Conservation (phyloP, 2,113 vertebrate species). For the Urocitellus parryii region DNA sequence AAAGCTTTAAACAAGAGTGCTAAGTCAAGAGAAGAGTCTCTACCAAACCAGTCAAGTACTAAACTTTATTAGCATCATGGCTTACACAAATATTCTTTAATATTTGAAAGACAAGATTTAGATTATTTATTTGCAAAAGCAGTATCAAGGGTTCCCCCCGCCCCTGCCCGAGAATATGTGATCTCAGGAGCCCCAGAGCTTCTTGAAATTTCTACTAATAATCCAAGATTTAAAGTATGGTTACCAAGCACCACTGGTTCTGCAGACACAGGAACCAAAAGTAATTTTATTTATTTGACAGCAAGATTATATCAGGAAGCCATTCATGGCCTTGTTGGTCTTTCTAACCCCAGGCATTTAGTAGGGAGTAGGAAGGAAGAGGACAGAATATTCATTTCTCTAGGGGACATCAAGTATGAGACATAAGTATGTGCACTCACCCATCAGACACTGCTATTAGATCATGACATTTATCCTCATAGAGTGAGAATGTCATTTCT, state of each 20-base stretch:
- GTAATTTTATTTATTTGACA: conserved; percentile 52
- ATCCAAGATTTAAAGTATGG: background rate
- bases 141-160: background rate
- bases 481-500: background rate
- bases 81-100: background rate
- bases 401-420: background rate
- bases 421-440: background rate
- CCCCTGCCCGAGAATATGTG: background rate
- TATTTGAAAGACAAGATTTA: background rate
- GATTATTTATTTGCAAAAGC: background rate
- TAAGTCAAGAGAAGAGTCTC: background rate
- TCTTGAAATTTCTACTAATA: conserved; percentile 28
- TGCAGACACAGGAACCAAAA: conserved; percentile 21
- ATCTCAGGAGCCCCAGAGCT: background rate
- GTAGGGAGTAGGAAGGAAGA: background rate
- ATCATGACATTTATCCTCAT: background rate
- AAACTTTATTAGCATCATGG: background rate
- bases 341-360: background rate
- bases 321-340: background rate
- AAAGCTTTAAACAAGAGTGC: conserved; percentile 3
- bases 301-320: background rate
- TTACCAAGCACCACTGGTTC: background rate
- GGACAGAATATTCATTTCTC: background rate
- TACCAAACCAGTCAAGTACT: background rate
- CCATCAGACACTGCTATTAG: background rate